These are phyloP conservation scores for Tipula confusa DNA, from an alignment of 2,888 invertebrate genomes.

Conservation along the genomic window DNA sequence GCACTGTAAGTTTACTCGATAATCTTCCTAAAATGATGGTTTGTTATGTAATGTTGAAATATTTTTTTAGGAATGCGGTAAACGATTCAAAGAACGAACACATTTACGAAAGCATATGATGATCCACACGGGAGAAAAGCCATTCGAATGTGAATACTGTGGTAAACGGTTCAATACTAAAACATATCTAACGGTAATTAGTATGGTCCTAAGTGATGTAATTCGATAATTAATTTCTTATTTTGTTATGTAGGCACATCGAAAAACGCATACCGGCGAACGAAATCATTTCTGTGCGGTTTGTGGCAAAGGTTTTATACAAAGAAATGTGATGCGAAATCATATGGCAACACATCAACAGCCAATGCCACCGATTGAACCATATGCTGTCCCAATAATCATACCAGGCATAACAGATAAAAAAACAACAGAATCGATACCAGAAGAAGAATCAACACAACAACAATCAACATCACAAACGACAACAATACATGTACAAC, in stretches of 20 bases:
- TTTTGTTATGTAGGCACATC: not conserved
- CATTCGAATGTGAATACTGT: constrained; percentile 26
- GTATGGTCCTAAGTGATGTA: no score
- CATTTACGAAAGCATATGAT: constrained; percentile 21
- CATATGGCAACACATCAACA: constrained; percentile 28
- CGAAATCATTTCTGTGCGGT: constrained; percentile 21
- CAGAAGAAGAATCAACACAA: not conserved
- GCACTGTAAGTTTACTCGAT: not conserved
- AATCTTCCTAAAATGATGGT: not conserved
- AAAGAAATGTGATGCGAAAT: not conserved
- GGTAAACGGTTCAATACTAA: constrained; percentile 21
- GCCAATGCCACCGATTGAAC: constrained; percentile 27
- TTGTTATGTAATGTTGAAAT: not conserved
- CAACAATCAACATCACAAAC: not conserved
- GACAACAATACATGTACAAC: not conserved
- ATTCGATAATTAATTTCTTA: not conserved
- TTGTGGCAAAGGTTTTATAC: constrained; percentile 26
- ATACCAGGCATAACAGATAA: not conserved
- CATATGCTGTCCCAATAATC: constrained; percentile 26
- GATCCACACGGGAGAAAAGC: constrained; percentile 4
- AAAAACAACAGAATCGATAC: not conserved
- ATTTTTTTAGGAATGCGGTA: constrained; percentile 10
- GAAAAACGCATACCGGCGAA: constrained; percentile 14
- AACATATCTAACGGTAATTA: constrained; percentile 26
- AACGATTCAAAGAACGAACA: constrained; percentile 1